Evolutionary conservation across 2,113 vertebrate species (phyloP).

Genomic region (Ptyas mucosa): DNA sequence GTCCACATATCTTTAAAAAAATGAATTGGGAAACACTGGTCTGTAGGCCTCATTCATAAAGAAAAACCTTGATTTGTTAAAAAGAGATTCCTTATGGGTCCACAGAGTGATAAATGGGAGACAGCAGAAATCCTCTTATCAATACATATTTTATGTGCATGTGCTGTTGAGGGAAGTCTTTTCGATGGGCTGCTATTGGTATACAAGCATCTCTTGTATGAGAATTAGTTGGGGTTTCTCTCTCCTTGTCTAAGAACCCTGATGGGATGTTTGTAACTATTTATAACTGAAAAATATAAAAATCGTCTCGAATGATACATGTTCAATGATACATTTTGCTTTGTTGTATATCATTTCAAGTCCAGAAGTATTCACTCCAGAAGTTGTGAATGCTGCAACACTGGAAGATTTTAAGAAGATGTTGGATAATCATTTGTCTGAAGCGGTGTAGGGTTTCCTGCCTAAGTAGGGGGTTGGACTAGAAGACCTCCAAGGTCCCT

Average conservation of each 20-base stretch:
- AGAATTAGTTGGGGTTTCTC: background rate
- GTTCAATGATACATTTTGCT: background rate
- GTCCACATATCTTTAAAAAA: background rate
- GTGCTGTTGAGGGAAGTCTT: background rate
- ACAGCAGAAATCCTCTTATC: background rate
- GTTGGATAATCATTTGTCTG: no score
- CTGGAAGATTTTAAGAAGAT: no score
- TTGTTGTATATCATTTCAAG: background rate
- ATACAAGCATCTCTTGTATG: background rate
- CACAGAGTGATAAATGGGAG: background rate
- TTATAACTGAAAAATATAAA: background rate
- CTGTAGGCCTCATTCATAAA: background rate
- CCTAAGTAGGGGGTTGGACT: no score
- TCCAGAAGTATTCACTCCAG: no score
- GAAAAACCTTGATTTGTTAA: background rate
- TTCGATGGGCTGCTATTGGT: background rate
- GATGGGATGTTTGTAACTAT: background rate
- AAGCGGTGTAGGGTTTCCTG: no score
- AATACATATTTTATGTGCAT: background rate
- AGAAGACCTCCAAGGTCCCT: no score
- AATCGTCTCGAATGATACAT: background rate
- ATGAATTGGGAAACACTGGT: background rate
- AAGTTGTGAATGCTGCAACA: no score
- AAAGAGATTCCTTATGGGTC: background rate
- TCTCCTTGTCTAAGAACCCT: background rate